phyloP scores from a whole-genome alignment of 1,140 invertebrate species.

The Steinernema feltiae region DNA sequence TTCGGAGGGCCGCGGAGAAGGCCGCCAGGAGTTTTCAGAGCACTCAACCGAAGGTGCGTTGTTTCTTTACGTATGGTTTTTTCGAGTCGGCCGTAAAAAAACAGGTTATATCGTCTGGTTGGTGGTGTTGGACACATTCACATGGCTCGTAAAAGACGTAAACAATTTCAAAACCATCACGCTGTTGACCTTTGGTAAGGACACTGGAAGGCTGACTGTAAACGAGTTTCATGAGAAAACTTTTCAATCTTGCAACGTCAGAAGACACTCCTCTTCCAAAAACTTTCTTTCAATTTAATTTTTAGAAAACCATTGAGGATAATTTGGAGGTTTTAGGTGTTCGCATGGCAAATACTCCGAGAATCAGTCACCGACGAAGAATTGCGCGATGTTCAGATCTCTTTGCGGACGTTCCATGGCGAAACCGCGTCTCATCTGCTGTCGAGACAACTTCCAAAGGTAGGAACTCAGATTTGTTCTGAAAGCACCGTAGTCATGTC shows the following conservation, averaged over 20 bases:
- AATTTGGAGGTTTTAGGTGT: conserved; percentile 47
- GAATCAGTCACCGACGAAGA: conserved; percentile 57
- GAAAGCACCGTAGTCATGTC: conserved; percentile 23
- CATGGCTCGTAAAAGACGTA: not conserved
- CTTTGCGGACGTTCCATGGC: conserved; percentile 54
- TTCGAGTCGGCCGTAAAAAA: not conserved
- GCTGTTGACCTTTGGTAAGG: not conserved
- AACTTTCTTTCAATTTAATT: not conserved
- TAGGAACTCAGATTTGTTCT: not conserved
- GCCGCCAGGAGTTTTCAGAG: conserved; percentile 53
- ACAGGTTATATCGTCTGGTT: not conserved
- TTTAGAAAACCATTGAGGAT: not conserved
- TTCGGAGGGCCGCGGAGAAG: conserved; percentile 54
- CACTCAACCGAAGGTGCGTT: conserved; percentile 53
- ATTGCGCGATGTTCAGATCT: conserved; percentile 54
- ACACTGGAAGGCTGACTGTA: not conserved
- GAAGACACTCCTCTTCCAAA: not conserved
- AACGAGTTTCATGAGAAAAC: not conserved
- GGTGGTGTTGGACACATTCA: not conserved
- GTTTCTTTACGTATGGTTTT: not conserved
- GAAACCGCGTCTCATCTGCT: conserved; percentile 53
- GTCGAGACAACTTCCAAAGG: conserved; percentile 51
- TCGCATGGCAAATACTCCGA: conserved; percentile 57
- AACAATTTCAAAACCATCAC: not conserved
- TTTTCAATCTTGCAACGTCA: not conserved